Base-by-base conservation (phyloP, 2,888 invertebrate genomes). In the Nebria brevicollis region DNA sequence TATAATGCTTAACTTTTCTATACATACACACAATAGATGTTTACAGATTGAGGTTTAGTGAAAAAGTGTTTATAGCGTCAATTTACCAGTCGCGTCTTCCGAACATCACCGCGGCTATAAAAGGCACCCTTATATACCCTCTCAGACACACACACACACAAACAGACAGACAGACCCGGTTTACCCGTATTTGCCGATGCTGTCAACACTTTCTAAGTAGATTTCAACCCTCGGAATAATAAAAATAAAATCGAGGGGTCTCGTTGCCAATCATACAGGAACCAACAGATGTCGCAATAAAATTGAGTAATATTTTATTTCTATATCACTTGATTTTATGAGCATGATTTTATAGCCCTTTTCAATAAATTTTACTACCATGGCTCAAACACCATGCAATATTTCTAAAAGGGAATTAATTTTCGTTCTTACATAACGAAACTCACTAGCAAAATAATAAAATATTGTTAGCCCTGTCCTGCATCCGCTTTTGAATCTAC, bases 11-110 rank as follows among this genome's bases (percentile, higher is more conserved):
- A 54, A 54, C 54, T 54, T 54, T 54, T 13, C 54, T 54, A 54
- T 54, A 34, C 34, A 54, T 54, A 54, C 54, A 8, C 54, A 54
- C 54, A 54, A 54, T 54, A 8, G 54, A 8, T 54, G 54, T 54
- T 54, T 54, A 54, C 54, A 54, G 54, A 54, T 54, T 54, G 54
- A 54, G 54, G 54, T 54, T 54, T 54, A 8, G 54, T 54, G 54
- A 54, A 54, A 54, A 54, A 54, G 54, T 54, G 54, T 54, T 54
- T 54, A 54, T 54, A 54, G 54, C 54, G 54, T 54, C 54, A 54
- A 54, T 54, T 54, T 54, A 54, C 11, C 54, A 8, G 54, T 3
- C 13, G 54, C 54, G 54, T 54, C 54, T 54, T 54, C 54, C 54
- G 54, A 2, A 54, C 11, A 54, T 5, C 54, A 11, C 54, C 54